These are phyloP conservation scores for Drosophila prosaltans DNA, from an alignment of 1,140 invertebrate species.

Conservation along the genomic window DNA sequence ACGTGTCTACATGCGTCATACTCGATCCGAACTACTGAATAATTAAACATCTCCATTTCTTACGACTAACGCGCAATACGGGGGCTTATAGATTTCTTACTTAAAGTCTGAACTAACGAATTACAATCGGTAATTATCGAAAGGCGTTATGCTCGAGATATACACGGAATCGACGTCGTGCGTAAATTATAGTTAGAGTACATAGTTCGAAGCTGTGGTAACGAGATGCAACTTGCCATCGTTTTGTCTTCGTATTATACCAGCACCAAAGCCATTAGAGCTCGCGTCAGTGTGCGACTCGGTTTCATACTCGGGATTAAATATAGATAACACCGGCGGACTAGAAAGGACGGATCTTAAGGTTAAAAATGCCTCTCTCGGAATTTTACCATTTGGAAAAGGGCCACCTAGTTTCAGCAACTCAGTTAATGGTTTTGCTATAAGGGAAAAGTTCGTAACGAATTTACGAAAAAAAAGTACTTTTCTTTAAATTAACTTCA, in stretches of 20 bases:
- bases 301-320: background rate
- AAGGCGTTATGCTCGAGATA: background rate
- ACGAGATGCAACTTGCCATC: too few species aligned
- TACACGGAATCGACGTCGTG: too few species aligned
- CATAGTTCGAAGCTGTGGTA: background rate
- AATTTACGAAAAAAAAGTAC: background rate
- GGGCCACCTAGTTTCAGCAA: too few species aligned
- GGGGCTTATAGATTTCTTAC: background rate
- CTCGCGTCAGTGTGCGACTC: background rate
- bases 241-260: too few species aligned
- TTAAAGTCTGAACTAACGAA: too few species aligned
- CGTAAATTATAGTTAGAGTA: too few species aligned
- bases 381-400: too few species aligned
- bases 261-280: background rate
- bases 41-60: background rate
- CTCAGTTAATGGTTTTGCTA: too few species aligned
- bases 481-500: too few species aligned
- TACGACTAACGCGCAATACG: background rate
- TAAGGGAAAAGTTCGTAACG: background rate
- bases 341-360: background rate
- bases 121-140: background rate
- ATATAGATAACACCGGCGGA: background rate
- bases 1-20: background rate
- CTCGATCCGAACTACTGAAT: background rate
- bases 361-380: background rate